Evolutionary conservation across 1,140 invertebrate genomes (phyloP), one percentile per base, ranked within the genome.

Genomic region (Halesus radiatus): DNA sequence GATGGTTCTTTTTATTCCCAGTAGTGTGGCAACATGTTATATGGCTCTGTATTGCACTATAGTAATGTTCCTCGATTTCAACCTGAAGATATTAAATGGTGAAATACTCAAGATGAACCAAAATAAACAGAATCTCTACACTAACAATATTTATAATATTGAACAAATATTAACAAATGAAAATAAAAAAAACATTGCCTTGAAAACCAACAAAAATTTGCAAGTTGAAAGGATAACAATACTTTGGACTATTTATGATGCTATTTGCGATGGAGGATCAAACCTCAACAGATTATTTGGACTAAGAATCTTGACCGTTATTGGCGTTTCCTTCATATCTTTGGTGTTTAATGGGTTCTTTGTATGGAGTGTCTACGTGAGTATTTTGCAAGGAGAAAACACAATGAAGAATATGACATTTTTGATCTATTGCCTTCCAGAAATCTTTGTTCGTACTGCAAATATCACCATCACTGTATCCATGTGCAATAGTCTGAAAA

Each of bases 181-280:
- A 13, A 4, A 52, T 0, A 50, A 20, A n/a, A 72, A 52, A 22
- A 72, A 72, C 16, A 8, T 72, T 18, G 18, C 15, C 0, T 50
- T 72, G 6, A 72, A 72, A 72, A 22, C 68, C 1, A 52, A 50
- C 7, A 37, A 22, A 72, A 0, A 50, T 20, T 10, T 72, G 32
- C n/a, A 52, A 50, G 0, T 72, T n/a, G 68, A 72, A 75, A 75
- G 56, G 10, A 18, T 75, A 22, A 54, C 20, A n/a, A 56, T 88
- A 89, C 68, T 91, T 26, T 75, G 53, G 56, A 75, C 50, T 32
- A 58, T 32, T 18, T 60, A 56, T n/a, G 53, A 75, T 60, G 18
- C 23, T 3, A 10, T 75, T 58, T 75, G 56, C 23, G 52, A 75
- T 32, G 16, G 52, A 10, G 52, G 13, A 8, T 54, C 15, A 15